phyloP scores from a whole-genome alignment of 2,797 vertebrate genomes.

The Anabacerthia variegaticeps region DNA sequence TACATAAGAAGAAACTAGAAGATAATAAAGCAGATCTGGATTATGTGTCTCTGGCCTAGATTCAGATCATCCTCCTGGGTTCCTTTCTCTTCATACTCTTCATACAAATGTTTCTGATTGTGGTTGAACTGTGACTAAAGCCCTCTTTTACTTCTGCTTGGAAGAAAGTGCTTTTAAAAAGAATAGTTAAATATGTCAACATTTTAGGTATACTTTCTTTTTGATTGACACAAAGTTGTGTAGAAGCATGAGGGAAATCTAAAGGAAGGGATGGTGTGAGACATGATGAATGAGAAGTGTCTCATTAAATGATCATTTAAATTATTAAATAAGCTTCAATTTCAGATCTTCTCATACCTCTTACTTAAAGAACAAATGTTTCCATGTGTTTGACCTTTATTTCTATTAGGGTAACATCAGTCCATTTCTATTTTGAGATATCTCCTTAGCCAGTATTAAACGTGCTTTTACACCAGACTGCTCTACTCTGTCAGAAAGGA shows the following conservation, averaged over 20 bases:
- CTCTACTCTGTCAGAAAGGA: not conserved
- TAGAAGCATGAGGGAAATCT: not conserved
- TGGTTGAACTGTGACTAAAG: not conserved
- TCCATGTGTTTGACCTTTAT: not conserved
- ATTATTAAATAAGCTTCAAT: not conserved
- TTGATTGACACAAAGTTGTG: not conserved
- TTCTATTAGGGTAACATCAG: not conserved
- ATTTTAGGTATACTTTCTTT: not conserved
- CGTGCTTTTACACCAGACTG: not conserved
- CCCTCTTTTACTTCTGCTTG: not conserved
- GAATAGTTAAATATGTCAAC: not conserved
- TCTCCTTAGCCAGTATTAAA: not conserved
- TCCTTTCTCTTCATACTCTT: not conserved
- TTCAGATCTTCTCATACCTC: not conserved
- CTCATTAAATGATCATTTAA: not conserved
- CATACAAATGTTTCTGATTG: not conserved
- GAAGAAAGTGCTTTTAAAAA: not conserved
- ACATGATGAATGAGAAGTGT: not conserved
- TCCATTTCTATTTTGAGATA: not conserved
- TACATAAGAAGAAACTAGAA: not conserved
- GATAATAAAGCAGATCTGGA: not conserved
- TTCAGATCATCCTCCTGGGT: not conserved
- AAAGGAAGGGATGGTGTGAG: not conserved
- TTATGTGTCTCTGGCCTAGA: constrained; percentile 1
- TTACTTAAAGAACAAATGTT: not conserved